Percentiles rank a stretch among this genome's conserved stretches.
Evolutionary conservation across 2,797 vertebrate species (phyloP).

Genomic region (Tinamus major): DNA sequence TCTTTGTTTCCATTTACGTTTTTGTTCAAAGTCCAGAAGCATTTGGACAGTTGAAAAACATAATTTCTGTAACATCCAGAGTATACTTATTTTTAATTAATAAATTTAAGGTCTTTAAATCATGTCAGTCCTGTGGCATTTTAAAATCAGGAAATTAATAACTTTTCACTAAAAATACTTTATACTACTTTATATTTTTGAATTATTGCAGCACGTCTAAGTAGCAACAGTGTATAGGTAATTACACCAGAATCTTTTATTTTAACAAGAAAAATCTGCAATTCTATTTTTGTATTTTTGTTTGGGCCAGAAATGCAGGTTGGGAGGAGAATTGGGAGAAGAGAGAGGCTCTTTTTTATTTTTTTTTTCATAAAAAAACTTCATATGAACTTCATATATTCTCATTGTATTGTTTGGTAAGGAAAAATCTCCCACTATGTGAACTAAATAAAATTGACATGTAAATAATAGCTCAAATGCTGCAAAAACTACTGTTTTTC

Average conservation of each 20-base stretch:
- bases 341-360: too few species aligned
- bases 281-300: background rate
- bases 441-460: background rate
- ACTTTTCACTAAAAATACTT: background rate
- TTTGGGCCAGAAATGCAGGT: background rate
- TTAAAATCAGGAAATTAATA: background rate
- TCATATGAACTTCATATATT: background rate
- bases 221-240: background rate
- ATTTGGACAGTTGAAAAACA: background rate
- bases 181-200: background rate
- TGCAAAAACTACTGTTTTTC: background rate
- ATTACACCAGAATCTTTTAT: background rate
- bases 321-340: too few species aligned
- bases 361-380: too few species aligned
- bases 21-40: background rate
- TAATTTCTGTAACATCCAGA: background rate
- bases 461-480: background rate
- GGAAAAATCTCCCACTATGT: background rate
- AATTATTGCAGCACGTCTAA: background rate
- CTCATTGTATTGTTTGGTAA: background rate
- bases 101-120: background rate
- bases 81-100: background rate
- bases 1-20: background rate
- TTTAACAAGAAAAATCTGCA: background rate
- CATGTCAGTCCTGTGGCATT: background rate